Percentiles rank a stretch among this genome's conserved stretches.
These are phyloP conservation scores for Formica exsecta DNA, from an alignment of 1,140 invertebrate species.

Conservation along the genomic window DNA sequence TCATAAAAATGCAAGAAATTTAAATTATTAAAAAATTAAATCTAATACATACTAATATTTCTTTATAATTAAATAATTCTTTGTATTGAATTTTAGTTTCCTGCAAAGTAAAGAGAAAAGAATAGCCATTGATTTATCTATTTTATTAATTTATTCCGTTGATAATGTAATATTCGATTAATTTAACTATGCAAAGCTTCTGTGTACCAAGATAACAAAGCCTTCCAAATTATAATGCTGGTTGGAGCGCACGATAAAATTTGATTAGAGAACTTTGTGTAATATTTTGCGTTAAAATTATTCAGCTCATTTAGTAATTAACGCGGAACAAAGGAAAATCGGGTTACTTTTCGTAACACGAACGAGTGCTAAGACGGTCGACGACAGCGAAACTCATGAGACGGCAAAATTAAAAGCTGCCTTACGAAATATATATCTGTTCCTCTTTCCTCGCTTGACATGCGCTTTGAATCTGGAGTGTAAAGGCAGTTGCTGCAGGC, in stretches of 20 bases:
- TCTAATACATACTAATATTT: not conserved
- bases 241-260: slow-evolving; percentile 18
- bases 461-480: slow-evolving; percentile 46
- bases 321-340: slow-evolving; percentile 54
- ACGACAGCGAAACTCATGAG: slow-evolving; percentile 9
- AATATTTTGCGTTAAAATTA: slow-evolving; percentile 46
- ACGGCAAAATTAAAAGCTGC: slow-evolving; percentile 58
- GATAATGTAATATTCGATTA: slow-evolving; percentile 49
- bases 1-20: not conserved
- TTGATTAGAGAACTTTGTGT: slow-evolving; percentile 59
- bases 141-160: not conserved
- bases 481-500: slow-evolving; percentile 57
- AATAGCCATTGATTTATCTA: not conserved
- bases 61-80: not conserved
- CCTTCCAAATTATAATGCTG: slow-evolving; percentile 35
- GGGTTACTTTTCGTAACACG: slow-evolving; percentile 26
- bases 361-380: slow-evolving; percentile 26
- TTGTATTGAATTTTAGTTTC: not conserved
- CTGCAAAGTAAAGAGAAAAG: not conserved
- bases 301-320: slow-evolving; percentile 60
- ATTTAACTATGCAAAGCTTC: slow-evolving; percentile 17
- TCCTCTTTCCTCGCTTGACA: slow-evolving; percentile 6
- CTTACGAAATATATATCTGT: slow-evolving; percentile 21
- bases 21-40: not conserved
- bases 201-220: slow-evolving; percentile 18